Base-by-base conservation (phyloP, 2,797 vertebrate genomes). In the Premnoplex brunnescens region DNA sequence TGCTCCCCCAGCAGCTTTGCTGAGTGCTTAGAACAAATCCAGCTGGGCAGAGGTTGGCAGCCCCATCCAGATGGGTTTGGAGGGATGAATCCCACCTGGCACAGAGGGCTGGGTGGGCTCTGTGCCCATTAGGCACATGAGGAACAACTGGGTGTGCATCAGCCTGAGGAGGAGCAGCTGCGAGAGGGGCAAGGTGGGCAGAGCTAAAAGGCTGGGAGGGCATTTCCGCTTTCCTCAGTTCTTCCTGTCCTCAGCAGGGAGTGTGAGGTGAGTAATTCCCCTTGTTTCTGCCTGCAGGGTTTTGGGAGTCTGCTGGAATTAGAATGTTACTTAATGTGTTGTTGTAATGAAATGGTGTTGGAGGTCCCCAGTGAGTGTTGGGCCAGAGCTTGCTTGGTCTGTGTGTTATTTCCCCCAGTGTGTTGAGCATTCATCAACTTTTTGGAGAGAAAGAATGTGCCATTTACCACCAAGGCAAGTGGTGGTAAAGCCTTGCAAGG, bases 201-300 rank as follows among this genome's bases (percentile, higher is more conserved):
- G 41, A 48, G 5, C 14, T 10, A 5, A 34, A 12, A 9, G 41
- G 17, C 28, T 58, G 48, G 5, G 12, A 44, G 66, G 59, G 22
- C 2, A 2, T 0, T 2, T 4, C 1, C 1, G 0, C 2, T 3
- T 54, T 0, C 1, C 8, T 36, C 0, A 5, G 18, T 13, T 41
- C 72, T 43, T 9, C 13, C 15, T 6, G 34, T 39, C 8, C 20
- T 63, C 2, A 0, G 14, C 2, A 1, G 0, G 1, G 26, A 62
- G 26, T 0, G 0, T 24, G 17, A 0, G 10, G 55, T 87, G 75
- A 73, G 87, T 48, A 60, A 6, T 7, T 0, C 0, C 1, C 51
- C 19, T 64, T 84, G n/a, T 26, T 88, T 74, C 59, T 89, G 49
- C 78, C 56, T 32, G 23, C 4, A 59, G 49, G 28, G 21, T 22